Base-by-base conservation (phyloP, 1,140 invertebrate genomes). In the Pseudomyrmex dendroicus region DNA sequence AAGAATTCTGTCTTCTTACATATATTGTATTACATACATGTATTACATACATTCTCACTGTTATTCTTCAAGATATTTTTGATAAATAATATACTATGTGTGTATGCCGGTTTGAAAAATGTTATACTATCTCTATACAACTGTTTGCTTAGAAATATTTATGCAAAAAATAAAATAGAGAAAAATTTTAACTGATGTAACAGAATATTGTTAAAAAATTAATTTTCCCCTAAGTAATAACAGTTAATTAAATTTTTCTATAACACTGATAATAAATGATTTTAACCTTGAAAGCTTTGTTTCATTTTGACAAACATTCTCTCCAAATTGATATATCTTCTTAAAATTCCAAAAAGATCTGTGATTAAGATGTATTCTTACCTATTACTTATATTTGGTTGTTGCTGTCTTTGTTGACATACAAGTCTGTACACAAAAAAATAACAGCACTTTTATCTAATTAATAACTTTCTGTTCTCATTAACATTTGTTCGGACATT, bases 401-500 rank as follows among this genome's bases (percentile, higher is more conserved):
- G 35, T 44, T 59, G 50, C 10, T 5, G 10, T 22, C 57, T 13
- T 56, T 57, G 5, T 68, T 10, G 35, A 46, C 25, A 9, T 46
- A 59, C 13, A 17, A 68, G 12, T 78, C 44, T 20, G 44, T 12
- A 78, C 10, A 3, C 35, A 61, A 12, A 57, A 15, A 15, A 56
- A 56, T 2, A 44, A 72, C 25, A 72, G 9, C 12, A 12, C 7
- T 59, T 59, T 78, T 13, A 0, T 66, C 1, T 78, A 17, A 68
- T n/a, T 77, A 44, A 67, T 15, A 44, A 4, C 15, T 62, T 7
- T 68, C 0, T 48, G 1, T 77, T 9, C 17, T 61, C 35, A 48
- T 17, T 86, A 89, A 62, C 88, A 89, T 57, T 25, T 89, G 35
- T 76, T 86, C 84, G 50, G 57, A 64, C 76, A 89, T 73, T 85